Conservation (phyloP, 35 echinoderm and acorn worm genomes). For the Ophiothrix spiculata region DNA sequence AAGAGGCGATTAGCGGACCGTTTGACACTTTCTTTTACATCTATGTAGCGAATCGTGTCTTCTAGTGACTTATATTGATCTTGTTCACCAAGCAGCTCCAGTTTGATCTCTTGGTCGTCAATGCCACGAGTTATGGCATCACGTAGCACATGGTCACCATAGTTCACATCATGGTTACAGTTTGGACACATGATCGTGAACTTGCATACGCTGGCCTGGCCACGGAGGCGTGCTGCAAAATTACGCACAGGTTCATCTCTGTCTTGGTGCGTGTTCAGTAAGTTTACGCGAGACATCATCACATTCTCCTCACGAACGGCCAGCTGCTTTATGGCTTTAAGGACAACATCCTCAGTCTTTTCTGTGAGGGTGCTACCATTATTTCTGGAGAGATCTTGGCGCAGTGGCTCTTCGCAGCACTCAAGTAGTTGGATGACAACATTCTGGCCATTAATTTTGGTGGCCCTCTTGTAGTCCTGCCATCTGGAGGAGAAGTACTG, state of each 20-base stretch:
- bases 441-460: conserved; percentile 38
- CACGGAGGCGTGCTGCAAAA: neutral
- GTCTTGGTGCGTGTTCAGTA: neutral
- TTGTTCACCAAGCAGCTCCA: conserved; percentile 35
- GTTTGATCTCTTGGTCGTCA: conserved; percentile 24
- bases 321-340: conserved; percentile 32
- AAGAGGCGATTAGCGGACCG: conserved; percentile 28
- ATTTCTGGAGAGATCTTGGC: conserved; percentile 39
- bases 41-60: conserved; percentile 29
- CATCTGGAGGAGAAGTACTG: conserved; percentile 42
- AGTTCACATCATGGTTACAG: neutral
- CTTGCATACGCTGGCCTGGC: conserved; percentile 19
- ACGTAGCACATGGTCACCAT: conserved; percentile 30
- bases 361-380: conserved; percentile 20
- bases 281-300: neutral
- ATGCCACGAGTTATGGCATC: conserved; percentile 30
- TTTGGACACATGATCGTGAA: conserved; percentile 24
- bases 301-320: conserved; percentile 25
- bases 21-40: conserved; percentile 30
- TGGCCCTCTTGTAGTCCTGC: conserved; percentile 52
- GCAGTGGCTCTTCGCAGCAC: conserved; percentile 41
- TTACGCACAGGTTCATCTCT: neutral
- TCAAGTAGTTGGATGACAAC: conserved; percentile 39
- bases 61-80: conserved; percentile 36
- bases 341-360: conserved; percentile 18